Conservation (phyloP, 1,140 invertebrate genomes). For the Cecropterus lyciades region DNA sequence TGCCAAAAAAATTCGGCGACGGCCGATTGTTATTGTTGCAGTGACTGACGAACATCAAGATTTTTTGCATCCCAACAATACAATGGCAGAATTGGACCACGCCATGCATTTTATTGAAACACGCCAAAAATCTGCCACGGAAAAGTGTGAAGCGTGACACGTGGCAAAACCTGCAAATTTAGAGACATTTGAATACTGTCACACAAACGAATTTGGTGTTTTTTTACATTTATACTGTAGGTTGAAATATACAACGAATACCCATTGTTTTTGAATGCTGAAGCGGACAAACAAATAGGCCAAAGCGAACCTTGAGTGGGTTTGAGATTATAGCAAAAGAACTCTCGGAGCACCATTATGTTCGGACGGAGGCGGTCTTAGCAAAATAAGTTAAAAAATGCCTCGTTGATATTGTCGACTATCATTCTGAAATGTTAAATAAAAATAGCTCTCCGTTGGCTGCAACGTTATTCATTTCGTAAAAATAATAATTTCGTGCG, state of each 20-base stretch:
- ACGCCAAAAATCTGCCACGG: slow-evolving; percentile 45
- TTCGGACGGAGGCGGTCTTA: slow-evolving; percentile 6
- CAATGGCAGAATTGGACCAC: slow-evolving; percentile 53
- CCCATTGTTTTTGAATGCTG: not conserved
- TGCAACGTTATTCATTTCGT: too few species aligned
- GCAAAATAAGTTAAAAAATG: slow-evolving; percentile 16
- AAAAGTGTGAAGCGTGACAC: slow-evolving; percentile 49
- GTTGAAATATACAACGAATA: slow-evolving; percentile 6
- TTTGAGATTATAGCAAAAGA: slow-evolving; percentile 1
- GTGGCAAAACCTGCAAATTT: slow-evolving; percentile 57
- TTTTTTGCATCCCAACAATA: slow-evolving; percentile 51
- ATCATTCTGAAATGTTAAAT: slow-evolving; percentile 10
- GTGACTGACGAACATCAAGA: slow-evolving; percentile 4
- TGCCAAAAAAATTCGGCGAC: slow-evolving; percentile 29
- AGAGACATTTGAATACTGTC: slow-evolving; percentile 37
- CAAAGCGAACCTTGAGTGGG: slow-evolving; percentile 17
- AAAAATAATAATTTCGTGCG: too few species aligned
- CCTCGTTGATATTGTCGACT: not conserved
- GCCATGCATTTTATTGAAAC: slow-evolving; percentile 47
- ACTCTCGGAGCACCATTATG: too few species aligned
- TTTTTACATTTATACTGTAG: slow-evolving; percentile 7
- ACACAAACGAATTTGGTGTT: slow-evolving; percentile 29
- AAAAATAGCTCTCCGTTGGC: not conserved
- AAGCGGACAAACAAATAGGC: slow-evolving; percentile 16
- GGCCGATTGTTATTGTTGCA: slow-evolving; percentile 19